phyloP scores from a whole-genome alignment of 2,888 invertebrate species.

The Limnephilus rhombicus region DNA sequence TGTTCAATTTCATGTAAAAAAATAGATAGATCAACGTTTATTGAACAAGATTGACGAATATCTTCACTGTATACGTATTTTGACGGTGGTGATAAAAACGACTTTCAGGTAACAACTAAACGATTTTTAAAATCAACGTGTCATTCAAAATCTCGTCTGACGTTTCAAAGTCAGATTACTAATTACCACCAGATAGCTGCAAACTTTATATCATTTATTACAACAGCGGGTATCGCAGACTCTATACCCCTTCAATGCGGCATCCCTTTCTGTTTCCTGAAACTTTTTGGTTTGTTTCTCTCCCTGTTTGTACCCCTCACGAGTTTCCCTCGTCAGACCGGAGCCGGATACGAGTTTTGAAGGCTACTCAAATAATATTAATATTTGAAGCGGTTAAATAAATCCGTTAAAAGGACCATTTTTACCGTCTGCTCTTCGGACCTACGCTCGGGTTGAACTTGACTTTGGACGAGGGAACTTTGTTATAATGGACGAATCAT shows the following conservation, averaged over 20 bases:
- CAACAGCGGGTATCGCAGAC: not conserved
- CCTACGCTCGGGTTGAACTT: not conserved
- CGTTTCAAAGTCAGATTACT: not conserved
- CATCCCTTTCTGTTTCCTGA: conserved; percentile 39
- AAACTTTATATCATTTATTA: not conserved
- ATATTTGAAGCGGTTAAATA: conserved; percentile 41
- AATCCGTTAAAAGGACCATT: conserved; percentile 29
- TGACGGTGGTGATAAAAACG: not conserved
- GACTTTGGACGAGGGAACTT: not conserved
- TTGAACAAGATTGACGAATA: not conserved
- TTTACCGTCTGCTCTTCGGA: not conserved
- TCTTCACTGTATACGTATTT: not conserved
- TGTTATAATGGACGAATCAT: not conserved
- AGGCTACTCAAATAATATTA: conserved; percentile 49
- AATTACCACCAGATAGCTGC: not conserved
- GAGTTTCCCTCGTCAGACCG: not conserved
- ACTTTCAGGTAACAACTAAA: not conserved
- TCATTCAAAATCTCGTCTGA: not conserved
- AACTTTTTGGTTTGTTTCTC: conserved; percentile 43
- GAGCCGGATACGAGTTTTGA: conserved; percentile 12
- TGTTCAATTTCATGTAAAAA: too few relatives aligned
- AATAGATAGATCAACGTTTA: too few relatives aligned
- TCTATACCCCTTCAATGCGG: not conserved
- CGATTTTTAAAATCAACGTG: not conserved
- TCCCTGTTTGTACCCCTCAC: not conserved